Base-by-base conservation (phyloP, 2,113 vertebrate genomes). In the Notarius lentiginosus region DNA sequence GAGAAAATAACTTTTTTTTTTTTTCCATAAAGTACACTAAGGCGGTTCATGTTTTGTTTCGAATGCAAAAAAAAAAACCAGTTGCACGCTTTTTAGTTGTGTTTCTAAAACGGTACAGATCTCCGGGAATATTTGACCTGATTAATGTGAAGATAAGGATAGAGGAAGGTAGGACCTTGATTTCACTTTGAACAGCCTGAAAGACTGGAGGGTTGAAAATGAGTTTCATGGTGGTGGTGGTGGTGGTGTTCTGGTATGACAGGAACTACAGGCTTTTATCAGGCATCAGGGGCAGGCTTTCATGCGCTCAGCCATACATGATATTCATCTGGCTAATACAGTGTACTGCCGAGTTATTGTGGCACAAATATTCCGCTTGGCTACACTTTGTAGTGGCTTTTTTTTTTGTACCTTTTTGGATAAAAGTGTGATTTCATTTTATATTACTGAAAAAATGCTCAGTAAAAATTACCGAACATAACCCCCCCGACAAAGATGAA, bases 221-320 rank as follows among this genome's bases (percentile, higher is more conserved):
- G 56, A 60, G 61, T 81, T 81, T 81, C 9, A 0, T 63, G 79
- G 34, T 41, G 34, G 34, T 41, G 34, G 34, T 55, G 10, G 17
- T 10, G 2, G 22, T 49, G 41, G 41, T 66, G 15, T 47, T 65
- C 41, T 24, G 60, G 60, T 65, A 49, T 24, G 5, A 24, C 80
- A 82, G 61, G 47, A 83, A 51, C 81, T 83, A 9, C 81, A 66
- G 47, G 61, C 24, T 66, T 83, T 65, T 83, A 66, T 63, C 53
- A 27, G 81, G 47, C 47, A 53, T 66, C 47, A 51, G 81, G 20
- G 61, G 24, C 81, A 63, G 34, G 14, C 61, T 83, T 61, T 66
- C 81, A 83, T 27, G 81, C 66, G 24, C 81, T 4, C 47, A 4
- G 61, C 61, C 24, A 66, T 83, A 66, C 66, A 83, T 83, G 27